A percentile compares a stretch with the other conserved stretches of the same genome.
Conservation (phyloP, 2,797 vertebrate genomes). For the Cossypha polioptera region DNA sequence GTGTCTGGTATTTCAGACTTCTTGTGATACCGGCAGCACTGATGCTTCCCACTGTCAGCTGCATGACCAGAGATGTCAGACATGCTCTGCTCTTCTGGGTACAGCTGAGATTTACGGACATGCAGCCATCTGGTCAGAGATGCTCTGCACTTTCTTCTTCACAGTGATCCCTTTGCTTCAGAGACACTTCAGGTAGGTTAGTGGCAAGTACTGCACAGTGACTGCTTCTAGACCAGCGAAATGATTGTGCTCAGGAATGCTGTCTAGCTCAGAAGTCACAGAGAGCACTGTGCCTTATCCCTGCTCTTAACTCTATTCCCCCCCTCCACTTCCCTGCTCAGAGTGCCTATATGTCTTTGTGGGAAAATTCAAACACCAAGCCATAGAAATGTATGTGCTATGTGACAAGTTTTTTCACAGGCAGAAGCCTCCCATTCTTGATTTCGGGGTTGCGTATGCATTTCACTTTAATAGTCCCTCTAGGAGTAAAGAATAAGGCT, state of each 20-base stretch:
- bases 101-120: not conserved
- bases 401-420: not conserved
- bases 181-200: not conserved
- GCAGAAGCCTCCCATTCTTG: not conserved
- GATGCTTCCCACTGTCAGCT: not conserved
- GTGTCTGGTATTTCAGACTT: not conserved
- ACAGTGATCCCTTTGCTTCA: not conserved
- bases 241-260: not conserved
- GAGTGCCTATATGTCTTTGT: not conserved
- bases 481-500: not conserved
- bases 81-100: not conserved
- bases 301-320: not conserved
- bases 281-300: not conserved
- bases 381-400: not conserved
- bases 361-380: not conserved
- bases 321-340: not conserved
- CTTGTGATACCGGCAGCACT: not conserved
- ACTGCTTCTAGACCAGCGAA: not conserved
- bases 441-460: not conserved
- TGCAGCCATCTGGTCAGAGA: not conserved
- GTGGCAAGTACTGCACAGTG: not conserved
- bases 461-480: not conserved
- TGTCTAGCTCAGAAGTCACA: fast-evolving
- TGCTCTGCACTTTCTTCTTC: not conserved
- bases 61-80: fast-evolving